These are phyloP conservation scores for Centrocercus urophasianus DNA, from an alignment of 2,113 vertebrate species.

Conservation along the genomic window DNA sequence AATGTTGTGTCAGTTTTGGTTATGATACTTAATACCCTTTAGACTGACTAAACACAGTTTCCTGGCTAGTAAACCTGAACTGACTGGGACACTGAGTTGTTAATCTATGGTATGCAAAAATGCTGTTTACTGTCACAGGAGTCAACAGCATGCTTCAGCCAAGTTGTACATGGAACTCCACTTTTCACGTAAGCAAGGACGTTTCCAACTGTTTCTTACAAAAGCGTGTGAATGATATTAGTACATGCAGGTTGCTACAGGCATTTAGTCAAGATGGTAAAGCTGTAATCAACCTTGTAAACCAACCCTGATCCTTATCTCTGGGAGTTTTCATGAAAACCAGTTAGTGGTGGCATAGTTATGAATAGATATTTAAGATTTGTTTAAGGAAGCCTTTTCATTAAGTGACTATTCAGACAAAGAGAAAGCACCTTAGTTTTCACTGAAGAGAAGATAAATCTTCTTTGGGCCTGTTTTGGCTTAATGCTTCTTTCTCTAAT, in stretches of 20 bases:
- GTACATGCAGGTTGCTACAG: not conserved
- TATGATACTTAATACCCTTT: not conserved
- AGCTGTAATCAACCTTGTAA: not conserved
- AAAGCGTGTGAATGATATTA: not conserved
- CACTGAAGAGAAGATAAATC: not conserved
- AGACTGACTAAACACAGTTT: not conserved
- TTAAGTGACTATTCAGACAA: not conserved
- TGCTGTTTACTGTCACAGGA: not conserved
- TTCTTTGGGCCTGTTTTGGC: not conserved
- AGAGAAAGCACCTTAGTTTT: not conserved
- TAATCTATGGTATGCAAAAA: rapidly evolving
- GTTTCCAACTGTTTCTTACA: not conserved
- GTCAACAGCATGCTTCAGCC: not conserved
- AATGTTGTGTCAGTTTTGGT: not conserved
- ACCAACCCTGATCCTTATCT: not conserved
- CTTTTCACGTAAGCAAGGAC: not conserved
- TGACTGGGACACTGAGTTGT: not conserved
- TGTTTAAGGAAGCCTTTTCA: not conserved
- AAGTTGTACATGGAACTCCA: not conserved
- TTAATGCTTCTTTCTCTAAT: not conserved
- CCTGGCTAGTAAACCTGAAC: not conserved
- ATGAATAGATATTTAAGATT: not conserved
- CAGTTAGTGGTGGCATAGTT: not conserved
- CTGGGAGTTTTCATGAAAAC: not conserved
- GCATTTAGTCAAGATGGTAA: not conserved